Evolutionary conservation across 2,888 invertebrate genomes (phyloP).

Genomic region (Nymphalis c-album): DNA sequence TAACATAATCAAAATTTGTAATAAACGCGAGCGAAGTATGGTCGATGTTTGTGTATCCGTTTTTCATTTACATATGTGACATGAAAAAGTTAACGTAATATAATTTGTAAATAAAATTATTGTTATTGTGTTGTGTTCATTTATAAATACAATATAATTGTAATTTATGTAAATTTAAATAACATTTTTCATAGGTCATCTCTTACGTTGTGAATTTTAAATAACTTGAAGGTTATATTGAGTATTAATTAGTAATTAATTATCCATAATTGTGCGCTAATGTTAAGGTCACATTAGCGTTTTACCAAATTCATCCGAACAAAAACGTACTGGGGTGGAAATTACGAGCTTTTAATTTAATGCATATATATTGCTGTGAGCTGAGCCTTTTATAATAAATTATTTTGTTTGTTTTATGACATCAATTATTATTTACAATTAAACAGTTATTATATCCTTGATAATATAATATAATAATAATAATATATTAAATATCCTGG

Average conservation of each 20-base stretch:
- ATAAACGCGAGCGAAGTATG: too few species aligned
- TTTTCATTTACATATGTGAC: too few species aligned
- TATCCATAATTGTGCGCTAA: neutral
- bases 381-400: too few species aligned
- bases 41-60: too few species aligned
- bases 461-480: too few species aligned
- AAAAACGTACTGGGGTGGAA: neutral
- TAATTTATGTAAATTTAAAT: neutral
- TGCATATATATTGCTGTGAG: neutral
- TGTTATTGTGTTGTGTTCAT: neutral
- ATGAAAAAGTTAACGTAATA: neutral
- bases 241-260: slow-evolving; percentile 11
- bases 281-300: slow-evolving; percentile 1
- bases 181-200: slow-evolving; percentile 10
- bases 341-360: neutral
- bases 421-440: neutral
- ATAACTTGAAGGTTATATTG: neutral
- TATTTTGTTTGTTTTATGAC: neutral
- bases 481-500: too few species aligned
- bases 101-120: slow-evolving; percentile 9
- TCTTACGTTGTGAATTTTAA: slow-evolving; percentile 4
- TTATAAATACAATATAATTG: slow-evolving; percentile 1
- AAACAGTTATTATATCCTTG: too few species aligned
- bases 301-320: neutral
- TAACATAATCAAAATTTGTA: too few species aligned